Evolutionary conservation across 2,113 vertebrate species (phyloP), one percentile per base, ranked within the genome.

Genomic region (Scomber scombrus): DNA sequence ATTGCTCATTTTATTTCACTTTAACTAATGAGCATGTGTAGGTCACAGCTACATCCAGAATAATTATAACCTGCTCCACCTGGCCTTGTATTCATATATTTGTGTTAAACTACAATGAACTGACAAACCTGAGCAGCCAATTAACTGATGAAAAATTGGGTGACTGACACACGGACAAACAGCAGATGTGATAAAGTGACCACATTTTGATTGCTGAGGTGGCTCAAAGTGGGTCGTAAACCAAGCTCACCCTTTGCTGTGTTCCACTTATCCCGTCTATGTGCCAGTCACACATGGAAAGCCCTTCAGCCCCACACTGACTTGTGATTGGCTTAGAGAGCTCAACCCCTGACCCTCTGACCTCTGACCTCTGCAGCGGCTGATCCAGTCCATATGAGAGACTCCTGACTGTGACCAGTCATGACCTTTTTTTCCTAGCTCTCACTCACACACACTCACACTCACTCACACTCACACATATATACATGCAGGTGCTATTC

Each of bases 301-400:
- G 47, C 60, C 89, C 85, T 84, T 72, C 68, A 71, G 65, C 63
- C 64, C 69, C 71, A 68, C 15, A 16, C 85, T 78, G 86, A 90
- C 85, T 85, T 54, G 50, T 76, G 90, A 90, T 90, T 90, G 84
- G 90, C 81, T 89, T 78, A 79, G 81, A 84, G 51, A 71, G 65
- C 75, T 85, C 76, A 84, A 85, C 86, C 90, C 34, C 77, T 85
- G 63, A 87, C 82, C 88, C 61, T 11, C 3, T 69, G 71, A 82
- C 81, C 88, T 81, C 52, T 83, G 85, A 91, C 85, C 89, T 54
- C 55, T 68, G 65, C 58, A 71, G 57, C 16, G 84, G 88, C 90
- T 94, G 88, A 93, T 91, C 91, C 79, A 86, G 84, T 93, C 88
- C 88, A 88, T 93, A 89, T 91, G 90, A 92, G 91, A 90, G 88